phyloP scores from a whole-genome alignment of 2,797 vertebrate genomes.

The Mionectes olivaceus region DNA sequence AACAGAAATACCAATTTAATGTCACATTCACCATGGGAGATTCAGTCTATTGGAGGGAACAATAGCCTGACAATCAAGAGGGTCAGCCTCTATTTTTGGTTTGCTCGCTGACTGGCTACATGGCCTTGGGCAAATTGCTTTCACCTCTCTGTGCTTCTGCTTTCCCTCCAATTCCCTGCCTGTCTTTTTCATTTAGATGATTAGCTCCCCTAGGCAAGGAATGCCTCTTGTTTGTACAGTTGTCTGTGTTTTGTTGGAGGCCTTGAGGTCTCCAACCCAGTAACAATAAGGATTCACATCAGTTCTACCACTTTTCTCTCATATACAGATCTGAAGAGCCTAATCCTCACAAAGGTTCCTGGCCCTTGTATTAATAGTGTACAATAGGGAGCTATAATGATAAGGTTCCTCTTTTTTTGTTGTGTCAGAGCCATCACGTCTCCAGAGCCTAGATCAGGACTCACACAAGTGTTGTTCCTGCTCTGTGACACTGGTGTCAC shows the following conservation, averaged over 20 bases:
- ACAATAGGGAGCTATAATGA: not conserved
- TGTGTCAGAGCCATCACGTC: not conserved
- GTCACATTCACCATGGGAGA: conserved; percentile 31
- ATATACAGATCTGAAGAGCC: not conserved
- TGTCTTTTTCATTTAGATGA: conserved; percentile 54
- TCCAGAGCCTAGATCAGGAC: not conserved
- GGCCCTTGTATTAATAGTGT: not conserved
- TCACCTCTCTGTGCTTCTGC: conserved; percentile 23
- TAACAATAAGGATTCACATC: not conserved
- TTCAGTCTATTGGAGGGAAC: conserved; percentile 44
- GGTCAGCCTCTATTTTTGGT: conserved; percentile 61
- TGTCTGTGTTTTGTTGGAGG: not conserved
- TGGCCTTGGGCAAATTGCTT: conserved; percentile 58
- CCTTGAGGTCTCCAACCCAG: not conserved
- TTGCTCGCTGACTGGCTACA: not conserved
- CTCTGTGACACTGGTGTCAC: not conserved
- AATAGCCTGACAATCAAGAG: conserved; percentile 44
- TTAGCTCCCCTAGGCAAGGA: conserved; percentile 26
- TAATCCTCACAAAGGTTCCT: not conserved
- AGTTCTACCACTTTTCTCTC: not conserved
- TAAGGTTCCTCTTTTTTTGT: not conserved
- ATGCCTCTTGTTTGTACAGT: conserved; percentile 25
- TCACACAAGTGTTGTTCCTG: not conserved
- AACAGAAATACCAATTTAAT: conserved; percentile 49
- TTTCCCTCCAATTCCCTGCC: conserved; percentile 18